phyloP scores from a whole-genome alignment of 2,113 vertebrate species.

The Oophaga pumilio region DNA sequence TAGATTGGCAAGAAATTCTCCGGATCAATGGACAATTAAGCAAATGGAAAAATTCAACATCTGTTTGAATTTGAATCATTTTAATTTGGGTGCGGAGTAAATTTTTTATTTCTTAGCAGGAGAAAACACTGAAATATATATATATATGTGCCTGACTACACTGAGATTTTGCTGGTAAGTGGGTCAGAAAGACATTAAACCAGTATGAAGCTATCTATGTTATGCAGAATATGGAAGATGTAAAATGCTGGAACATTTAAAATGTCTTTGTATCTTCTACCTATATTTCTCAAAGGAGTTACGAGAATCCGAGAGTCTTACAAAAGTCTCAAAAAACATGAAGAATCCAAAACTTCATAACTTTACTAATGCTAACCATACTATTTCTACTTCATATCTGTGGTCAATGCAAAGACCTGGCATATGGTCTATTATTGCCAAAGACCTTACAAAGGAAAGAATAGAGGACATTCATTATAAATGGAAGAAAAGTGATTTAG shows the following conservation, averaged over 20 bases:
- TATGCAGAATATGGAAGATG: not conserved
- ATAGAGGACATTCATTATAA: no score
- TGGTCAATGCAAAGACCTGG: no score
- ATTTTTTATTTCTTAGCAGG: slow-evolving; percentile 32
- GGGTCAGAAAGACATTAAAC: slow-evolving; percentile 30
- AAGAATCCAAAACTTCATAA: not conserved
- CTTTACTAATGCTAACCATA: not conserved
- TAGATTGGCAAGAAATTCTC: slow-evolving; percentile 17
- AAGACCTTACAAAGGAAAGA: no score
- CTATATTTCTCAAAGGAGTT: not conserved
- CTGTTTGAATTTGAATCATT: slow-evolving; percentile 30
- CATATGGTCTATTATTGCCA: no score
- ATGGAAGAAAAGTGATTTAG: no score
- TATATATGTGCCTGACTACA: slow-evolving; percentile 23
- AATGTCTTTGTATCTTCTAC: slow-evolving; percentile 24
- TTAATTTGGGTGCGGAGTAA: slow-evolving; percentile 32
- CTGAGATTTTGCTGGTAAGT: slow-evolving; percentile 16
- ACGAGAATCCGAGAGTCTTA: not conserved
- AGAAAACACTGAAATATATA: slow-evolving; percentile 41
- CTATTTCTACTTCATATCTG: not conserved
- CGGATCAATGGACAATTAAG: slow-evolving; percentile 45
- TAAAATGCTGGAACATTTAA: slow-evolving; percentile 15
- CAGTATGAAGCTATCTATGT: slow-evolving; percentile 9
- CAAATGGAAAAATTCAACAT: slow-evolving; percentile 47
- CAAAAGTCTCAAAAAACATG: not conserved